Evolutionary conservation across 2,797 vertebrate species (phyloP), one percentile per base, ranked within the genome.

Genomic region (Paramormyrops hopkinsi): DNA sequence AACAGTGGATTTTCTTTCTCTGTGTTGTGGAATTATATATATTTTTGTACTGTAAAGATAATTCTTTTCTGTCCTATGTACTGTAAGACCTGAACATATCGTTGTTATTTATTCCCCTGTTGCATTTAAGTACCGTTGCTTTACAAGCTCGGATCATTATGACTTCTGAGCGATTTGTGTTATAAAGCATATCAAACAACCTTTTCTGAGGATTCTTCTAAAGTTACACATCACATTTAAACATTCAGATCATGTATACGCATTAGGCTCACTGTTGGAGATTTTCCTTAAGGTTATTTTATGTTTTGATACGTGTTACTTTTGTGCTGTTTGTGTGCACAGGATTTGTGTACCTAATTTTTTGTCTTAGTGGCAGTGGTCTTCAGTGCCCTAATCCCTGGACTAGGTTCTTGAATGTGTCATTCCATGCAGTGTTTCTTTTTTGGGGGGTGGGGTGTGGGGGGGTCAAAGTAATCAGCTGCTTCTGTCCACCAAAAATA

Each of bases 31-130:
- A 25, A 91, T 92, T 90, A 7, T 11, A 51, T 85, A 48, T 69
- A 73, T 88, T 76, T 41, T 50, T 53, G 83, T 69, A 73, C 11
- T 89, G 59, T 56, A 89, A 85, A 89, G 9, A 33, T 50, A 62
- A 86, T 88, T 89, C 56, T 53, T 53, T 89, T 87, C 88, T 90
- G 48, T 89, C 88, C 91, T 90, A 82, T 92, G 86, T 88, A 91
- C 91, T 91, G 88, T 92, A 91, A 29, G 87, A 88, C n/a, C 83
- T 65, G 59, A 56, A 44, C 5, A 3, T 89, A 17, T 91, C 9
- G 17, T 69, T 69, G 22, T 76, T 69, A 86, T 86, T 89, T 87
- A 87, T 79, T 88, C 33, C 86, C 53, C 25, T n/a, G 11, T 56
- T 87, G 7, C 53, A 88, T 65, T 48, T 65, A 88, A 69, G 56